Evolutionary conservation across 2,797 vertebrate species (phyloP), one percentile per base, ranked within the genome.

Genomic region (Florisuga fusca): DNA sequence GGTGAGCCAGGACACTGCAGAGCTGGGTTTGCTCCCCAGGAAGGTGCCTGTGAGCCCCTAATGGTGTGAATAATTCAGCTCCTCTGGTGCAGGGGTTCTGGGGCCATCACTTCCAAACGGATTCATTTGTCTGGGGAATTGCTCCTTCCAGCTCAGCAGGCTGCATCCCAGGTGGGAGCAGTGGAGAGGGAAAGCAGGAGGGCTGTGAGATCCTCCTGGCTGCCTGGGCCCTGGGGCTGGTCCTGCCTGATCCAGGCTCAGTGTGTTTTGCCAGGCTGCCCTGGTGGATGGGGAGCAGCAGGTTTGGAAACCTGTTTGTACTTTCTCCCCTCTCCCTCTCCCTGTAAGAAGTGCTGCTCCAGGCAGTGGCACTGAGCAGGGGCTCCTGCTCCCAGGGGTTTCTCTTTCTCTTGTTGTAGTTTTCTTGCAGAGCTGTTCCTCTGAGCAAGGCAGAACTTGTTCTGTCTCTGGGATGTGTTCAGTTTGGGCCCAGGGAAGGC

Each of bases 61-160:
- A 7, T 6, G 75, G 0, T 14, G 31, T 7, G 50, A 25, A 10
- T 29, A 26, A 18, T 13, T 34, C 58, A 1, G 3, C 55, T 7
- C 2, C 3, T 18, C 36, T 36, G 3, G 2, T 2, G 14, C 0
- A 2, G 38, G 4, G 19, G 0, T 29, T 59, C 68, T 4, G 0
- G 27, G 66, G 61, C 61, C 15, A 4, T 7, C 19, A 0, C 10
- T 74, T 19, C 6, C 5, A 22, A 20, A 3, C 2, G 31, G 20
- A 55, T 53, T 53, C 46, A 0, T 21, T 85, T 9, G 57, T 1
- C 1, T 25, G 34, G 48, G 81, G 85, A 54, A 16, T 31, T 13
- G 45, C 33, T 27, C 0, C 1, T 43, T 59, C 66, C 5, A 26
- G 74, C 31, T 9, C 7, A 48, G 48, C 15, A 6, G 38, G 48